Percentiles rank a stretch among this genome's conserved stretches.
Evolutionary conservation across 1,140 invertebrate species (phyloP).

Genomic region (Lysiphlebus fabarum): DNA sequence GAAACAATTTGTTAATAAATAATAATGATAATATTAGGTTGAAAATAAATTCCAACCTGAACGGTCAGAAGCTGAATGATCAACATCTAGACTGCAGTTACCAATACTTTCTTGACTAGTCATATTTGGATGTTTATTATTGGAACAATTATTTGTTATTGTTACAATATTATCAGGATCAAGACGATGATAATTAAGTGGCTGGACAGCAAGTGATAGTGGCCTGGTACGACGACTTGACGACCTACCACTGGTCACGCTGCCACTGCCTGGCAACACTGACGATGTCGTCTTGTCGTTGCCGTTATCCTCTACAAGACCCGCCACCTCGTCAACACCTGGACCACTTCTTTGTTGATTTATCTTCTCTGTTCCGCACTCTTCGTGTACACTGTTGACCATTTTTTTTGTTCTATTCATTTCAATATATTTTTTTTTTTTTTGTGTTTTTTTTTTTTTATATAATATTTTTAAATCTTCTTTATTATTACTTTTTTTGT

Average conservation of each 20-base stretch:
- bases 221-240: conserved; percentile 43
- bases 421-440: conserved; percentile 12
- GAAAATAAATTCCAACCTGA: conserved; percentile 62
- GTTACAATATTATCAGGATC: conserved; percentile 37
- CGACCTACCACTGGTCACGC: conserved; percentile 32
- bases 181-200: conserved; percentile 48
- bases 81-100: conserved; percentile 78
- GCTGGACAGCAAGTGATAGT: conserved; percentile 49
- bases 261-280: conserved; percentile 36
- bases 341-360: conserved; percentile 34
- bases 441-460: conserved; percentile 10
- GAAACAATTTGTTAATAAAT: neutral
- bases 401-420: conserved; percentile 26
- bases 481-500: conserved; percentile 1
- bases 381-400: conserved; percentile 50
- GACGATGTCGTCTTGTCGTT: conserved; percentile 33
- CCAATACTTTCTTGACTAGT: conserved; percentile 66
- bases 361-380: conserved; percentile 35
- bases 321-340: conserved; percentile 37
- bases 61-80: conserved; percentile 72
- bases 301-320: conserved; percentile 36
- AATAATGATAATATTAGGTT: neutral
- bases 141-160: neutral
- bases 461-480: neutral
- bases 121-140: conserved; percentile 48